Percentiles rank a stretch among this genome's conserved stretches.
Evolutionary conservation across 2,113 vertebrate species (phyloP).

Genomic region (Crotalus helleri): DNA sequence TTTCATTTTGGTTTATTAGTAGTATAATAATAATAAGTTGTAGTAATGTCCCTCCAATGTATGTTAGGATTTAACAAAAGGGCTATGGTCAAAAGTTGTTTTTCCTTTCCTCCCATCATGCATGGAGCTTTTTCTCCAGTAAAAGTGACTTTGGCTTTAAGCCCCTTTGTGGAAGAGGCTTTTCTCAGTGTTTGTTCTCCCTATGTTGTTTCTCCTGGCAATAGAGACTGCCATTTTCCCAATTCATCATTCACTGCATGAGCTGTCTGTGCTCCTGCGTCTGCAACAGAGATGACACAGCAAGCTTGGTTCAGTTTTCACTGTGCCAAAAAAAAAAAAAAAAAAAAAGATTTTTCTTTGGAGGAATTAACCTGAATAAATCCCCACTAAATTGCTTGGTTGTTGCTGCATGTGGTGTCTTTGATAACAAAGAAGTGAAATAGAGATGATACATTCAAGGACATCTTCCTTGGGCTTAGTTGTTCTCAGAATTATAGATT

Average conservation of each 20-base stretch:
- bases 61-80: slow-evolving; percentile 39
- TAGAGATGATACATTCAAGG: slow-evolving; percentile 52
- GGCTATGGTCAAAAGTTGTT: neutral
- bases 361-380: slow-evolving; percentile 46
- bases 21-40: slow-evolving; percentile 30
- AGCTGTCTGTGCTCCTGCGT: slow-evolving; percentile 46
- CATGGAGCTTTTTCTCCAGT: slow-evolving; percentile 48
- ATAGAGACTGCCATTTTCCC: slow-evolving; percentile 57
- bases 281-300: slow-evolving; percentile 53
- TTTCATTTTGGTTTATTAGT: neutral
- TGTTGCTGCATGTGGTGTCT: slow-evolving; percentile 45
- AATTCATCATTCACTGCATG: slow-evolving; percentile 55
- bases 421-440: slow-evolving; percentile 33
- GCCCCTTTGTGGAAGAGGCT: slow-evolving; percentile 52
- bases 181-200: slow-evolving; percentile 47
- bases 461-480: slow-evolving; percentile 42
- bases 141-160: slow-evolving; percentile 54
- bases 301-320: slow-evolving; percentile 26
- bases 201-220: slow-evolving; percentile 44
- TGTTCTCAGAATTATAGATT: neutral
- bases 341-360: slow-evolving; percentile 44
- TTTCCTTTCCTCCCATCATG: slow-evolving; percentile 17
- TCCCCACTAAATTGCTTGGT: slow-evolving; percentile 60
- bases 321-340: neutral
- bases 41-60: slow-evolving; percentile 39